Evolutionary conservation across 2,888 invertebrate species (phyloP), one percentile per base, ranked within the genome.

Genomic region (Atrina japonica): DNA sequence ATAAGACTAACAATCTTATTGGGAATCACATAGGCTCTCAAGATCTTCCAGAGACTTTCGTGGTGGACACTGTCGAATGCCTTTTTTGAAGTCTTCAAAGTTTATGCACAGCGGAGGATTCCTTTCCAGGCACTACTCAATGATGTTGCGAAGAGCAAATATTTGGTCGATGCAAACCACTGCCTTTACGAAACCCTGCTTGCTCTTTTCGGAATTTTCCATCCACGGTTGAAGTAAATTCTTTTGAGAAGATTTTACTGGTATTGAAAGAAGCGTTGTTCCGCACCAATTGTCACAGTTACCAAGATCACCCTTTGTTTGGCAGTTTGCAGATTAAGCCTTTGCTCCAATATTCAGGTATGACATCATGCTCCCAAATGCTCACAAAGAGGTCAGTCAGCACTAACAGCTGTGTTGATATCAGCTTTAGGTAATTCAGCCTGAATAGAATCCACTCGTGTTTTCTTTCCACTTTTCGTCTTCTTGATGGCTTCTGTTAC

Each of bases 81-180:
- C n/a, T n/a, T n/a, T 76, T 55, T 77, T 29, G 29, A 45, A 69
- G 59, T 77, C 72, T 7, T 76, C 35, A 52, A 76, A 69, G 59
- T 61, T 69, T 27, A 72, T 45, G 59, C 69, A 73, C 14, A 69
- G 35, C 27, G 72, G 56, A 7, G 63, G 29, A 25, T 76, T 59
- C 66, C 69, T 75, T 30, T 76, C 71, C 30, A 60, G 11, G 14
- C 58, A 67, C 41, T 76, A 71, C 50, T 76, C 70, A 9, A 63
- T 35, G 35, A 72, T 69, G 56, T 47, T 72, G 7, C 75, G 49
- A 11, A 76, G 65, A 21, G 64, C 63, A 30, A 40, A 30, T 21
- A 40, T 56, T 21, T 56, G 56, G 40, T 40, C 21, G 25, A 2
- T 23, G 21, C 56, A 56, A 23, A 40, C 9, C 21, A n/a, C 56